phyloP scores from a whole-genome alignment of 2,797 vertebrate genomes.

The Cirrhinus mrigala region DNA sequence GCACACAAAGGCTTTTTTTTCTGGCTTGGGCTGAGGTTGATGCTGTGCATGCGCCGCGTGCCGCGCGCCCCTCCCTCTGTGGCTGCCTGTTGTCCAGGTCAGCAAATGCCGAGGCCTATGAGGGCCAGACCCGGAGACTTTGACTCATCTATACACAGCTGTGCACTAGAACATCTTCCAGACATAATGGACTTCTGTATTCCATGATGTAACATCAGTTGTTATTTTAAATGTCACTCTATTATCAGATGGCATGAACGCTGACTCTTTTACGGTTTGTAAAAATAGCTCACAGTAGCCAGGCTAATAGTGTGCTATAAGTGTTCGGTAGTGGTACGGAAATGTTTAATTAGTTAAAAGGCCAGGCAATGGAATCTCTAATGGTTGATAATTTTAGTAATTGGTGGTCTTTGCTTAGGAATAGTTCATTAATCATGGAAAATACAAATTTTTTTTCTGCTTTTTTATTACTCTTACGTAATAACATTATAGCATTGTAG shows the following conservation, averaged over 20 bases:
- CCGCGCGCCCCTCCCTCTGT: slow-evolving; percentile 20
- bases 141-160: slow-evolving; percentile 58
- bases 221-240: slow-evolving; percentile 4
- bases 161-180: slow-evolving; percentile 36
- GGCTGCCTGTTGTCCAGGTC: slow-evolving; percentile 52
- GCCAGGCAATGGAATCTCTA: not conserved
- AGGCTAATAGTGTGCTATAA: not conserved
- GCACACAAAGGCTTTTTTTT: slow-evolving; percentile 51
- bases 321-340: not conserved
- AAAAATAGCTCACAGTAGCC: slow-evolving; percentile 7
- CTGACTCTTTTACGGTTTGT: slow-evolving; percentile 11
- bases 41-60: slow-evolving; percentile 23
- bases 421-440: not conserved
- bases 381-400: not conserved
- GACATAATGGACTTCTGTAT: slow-evolving; percentile 42
- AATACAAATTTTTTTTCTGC: not conserved
- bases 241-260: not conserved
- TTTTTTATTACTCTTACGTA: not conserved
- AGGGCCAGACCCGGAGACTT: slow-evolving; percentile 56
- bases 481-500: not conserved
- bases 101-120: slow-evolving; percentile 38
- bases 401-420: not conserved
- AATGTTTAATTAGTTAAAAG: not conserved
- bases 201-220: slow-evolving; percentile 29
- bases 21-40: slow-evolving; percentile 27